Evolutionary conservation across 2,797 vertebrate genomes (phyloP), one percentile per base, ranked within the genome.

Genomic region (Gorsachius magnificus): DNA sequence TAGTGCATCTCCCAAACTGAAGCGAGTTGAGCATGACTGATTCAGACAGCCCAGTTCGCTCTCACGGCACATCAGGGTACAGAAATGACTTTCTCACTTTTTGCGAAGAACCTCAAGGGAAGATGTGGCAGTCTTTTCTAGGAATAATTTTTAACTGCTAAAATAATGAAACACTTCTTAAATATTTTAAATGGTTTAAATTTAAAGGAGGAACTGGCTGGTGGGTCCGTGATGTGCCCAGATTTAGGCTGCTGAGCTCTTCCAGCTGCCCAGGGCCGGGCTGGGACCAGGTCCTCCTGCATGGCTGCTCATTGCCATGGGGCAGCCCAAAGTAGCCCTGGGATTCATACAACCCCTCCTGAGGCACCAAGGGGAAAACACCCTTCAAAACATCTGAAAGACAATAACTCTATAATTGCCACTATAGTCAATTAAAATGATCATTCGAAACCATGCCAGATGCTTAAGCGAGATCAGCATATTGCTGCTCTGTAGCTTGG

Each of bases 401-500:
- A 0, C 87, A 95, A 43, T 48, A 83, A 93, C 19, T 61, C 43
- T 33, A 0, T 82, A 90, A 90, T 48, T 81, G 93, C 72, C 3
- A 2, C 72, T 63, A 3, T 63, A 20, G 70, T 69, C 18, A 77
- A 28, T 85, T 66, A 83, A 91, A 71, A 31, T 3, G 3, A 72
- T 28, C 31, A 66, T 43, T 83, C 2, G 1, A 68, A 95, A 72
- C 41, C 31, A 29, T 87, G 84, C 90, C 94, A 91, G 94, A 81
- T 92, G 89, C 95, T 92, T 38, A 57, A 83, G 41, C 0, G 6
- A 85, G 65, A 75, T 75, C 68, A 71, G 46, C 78, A 63, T 58
- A 69, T 81, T 89, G 64, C 41, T 94, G 78, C 56, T 94, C 31
- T 58, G 35, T 53, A 87, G 77, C 85, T 89, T 83, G 75, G 84